Base-by-base conservation (phyloP, 2,888 invertebrate species). In the Rutpela maculata region DNA sequence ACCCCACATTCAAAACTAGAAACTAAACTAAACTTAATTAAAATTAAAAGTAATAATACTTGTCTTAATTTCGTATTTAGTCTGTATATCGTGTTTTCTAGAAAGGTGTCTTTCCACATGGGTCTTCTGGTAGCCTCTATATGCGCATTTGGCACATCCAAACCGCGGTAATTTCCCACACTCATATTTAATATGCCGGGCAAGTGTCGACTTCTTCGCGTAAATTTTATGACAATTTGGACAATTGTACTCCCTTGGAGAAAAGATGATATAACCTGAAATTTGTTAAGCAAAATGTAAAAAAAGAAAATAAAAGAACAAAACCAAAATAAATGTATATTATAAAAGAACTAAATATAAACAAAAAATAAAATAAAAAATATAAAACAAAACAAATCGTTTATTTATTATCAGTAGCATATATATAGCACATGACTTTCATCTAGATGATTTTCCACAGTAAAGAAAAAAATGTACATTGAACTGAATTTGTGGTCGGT, bases 131-230 rank as follows among this genome's bases (percentile, higher is more conserved):
- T 86, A 86, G 7, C 86, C 87, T 67, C 86, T 78, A 78, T 87
- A 87, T 1, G 83, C 78, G 67, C 87, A 87, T 17, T 82, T 83
- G 15, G 86, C 83, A 77, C 88, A 89, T 26, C 85, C 85, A 74
- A 88, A 88, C 66, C 86, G 83, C 0, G 88, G 88, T 71, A 85
- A 72, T 75, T 87, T 86, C 12, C 86, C 86, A 78, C 88, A 88
- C 72, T 88, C 87, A 82, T 88, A 88, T 75, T 87, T 88, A 76
- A 87, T 85, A 71, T 87, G 86, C 55, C 85, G 78, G 15, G 83
- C 82, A 74, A 86, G 68, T 0, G 85, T 84, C 7, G 84, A 83
- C 77, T 86, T 86, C 76, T 83, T 84, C 43, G 83, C 84, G 74
- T 86, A 86, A 18, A 79, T 82, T 78, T 84, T 85, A 63, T 79